phyloP scores from a whole-genome alignment of 2,113 vertebrate species.

The Platanista minor region DNA sequence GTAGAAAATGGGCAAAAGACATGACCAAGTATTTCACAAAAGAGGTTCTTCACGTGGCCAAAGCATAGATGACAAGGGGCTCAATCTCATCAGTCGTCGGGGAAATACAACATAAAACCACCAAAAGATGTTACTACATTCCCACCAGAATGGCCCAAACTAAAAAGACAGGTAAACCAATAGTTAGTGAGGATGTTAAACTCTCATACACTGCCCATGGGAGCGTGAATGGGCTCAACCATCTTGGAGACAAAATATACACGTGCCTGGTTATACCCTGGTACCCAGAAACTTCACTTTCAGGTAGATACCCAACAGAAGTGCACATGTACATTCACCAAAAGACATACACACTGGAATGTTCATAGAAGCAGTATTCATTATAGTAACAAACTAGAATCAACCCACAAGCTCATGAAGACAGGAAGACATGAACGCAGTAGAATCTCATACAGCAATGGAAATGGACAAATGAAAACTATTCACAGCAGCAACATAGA shows the following conservation, averaged over 20 bases:
- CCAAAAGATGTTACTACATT: neutral
- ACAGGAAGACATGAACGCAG: accelerated
- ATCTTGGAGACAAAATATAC: neutral
- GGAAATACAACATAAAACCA: neutral
- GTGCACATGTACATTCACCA: accelerated
- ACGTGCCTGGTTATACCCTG: accelerated
- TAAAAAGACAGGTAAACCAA: neutral
- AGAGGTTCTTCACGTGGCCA: neutral
- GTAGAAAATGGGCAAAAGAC: neutral
- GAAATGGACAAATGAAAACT: neutral
- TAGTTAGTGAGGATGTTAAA: accelerated
- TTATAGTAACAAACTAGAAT: accelerated
- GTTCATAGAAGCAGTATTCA: no score
- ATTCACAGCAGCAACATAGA: accelerated
- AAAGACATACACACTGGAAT: accelerated
- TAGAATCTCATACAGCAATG: accelerated
- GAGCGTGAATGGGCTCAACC: neutral
- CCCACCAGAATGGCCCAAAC: neutral
- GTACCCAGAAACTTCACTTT: neutral
- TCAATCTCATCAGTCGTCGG: accelerated
- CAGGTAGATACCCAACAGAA: no score
- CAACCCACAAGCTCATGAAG: neutral
- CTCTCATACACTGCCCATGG: accelerated
- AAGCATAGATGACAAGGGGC: accelerated
- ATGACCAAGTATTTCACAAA: neutral